phyloP scores from a whole-genome alignment of 2,888 invertebrate genomes.

The Calliphora vomitoria region DNA sequence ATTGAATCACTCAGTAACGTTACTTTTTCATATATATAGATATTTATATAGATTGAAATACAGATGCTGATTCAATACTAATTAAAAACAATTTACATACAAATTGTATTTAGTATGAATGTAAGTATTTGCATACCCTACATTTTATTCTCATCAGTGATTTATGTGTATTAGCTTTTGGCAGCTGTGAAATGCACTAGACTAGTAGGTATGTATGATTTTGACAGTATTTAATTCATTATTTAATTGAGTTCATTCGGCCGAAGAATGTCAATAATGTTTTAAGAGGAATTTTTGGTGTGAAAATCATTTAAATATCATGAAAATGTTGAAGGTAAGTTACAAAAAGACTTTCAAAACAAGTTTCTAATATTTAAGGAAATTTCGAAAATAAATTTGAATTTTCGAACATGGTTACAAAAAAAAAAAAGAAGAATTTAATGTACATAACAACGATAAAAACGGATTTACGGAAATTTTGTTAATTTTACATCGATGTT shows the following conservation, averaged over 20 bases:
- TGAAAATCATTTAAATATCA: too few relatives aligned
- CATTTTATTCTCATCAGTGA: slow-evolving; percentile 50
- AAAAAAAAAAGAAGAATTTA: too few relatives aligned
- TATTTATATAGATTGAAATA: not conserved
- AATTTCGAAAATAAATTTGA: too few relatives aligned
- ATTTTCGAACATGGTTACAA: too few relatives aligned
- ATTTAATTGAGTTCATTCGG: not conserved
- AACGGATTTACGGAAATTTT: too few relatives aligned
- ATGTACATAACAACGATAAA: too few relatives aligned
- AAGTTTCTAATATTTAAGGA: too few relatives aligned
- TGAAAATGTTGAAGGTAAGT: too few relatives aligned
- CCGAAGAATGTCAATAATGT: not conserved
- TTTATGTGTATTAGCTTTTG: slow-evolving; percentile 31
- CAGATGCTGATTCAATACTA: slow-evolving; percentile 55
- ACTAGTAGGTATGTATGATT: not conserved
- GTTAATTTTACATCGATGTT: too few relatives aligned
- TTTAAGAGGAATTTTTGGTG: not conserved
- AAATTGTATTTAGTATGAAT: slow-evolving; percentile 21
- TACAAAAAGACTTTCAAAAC: too few relatives aligned
- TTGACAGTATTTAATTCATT: not conserved
- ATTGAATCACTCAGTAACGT: too few relatives aligned
- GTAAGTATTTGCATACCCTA: slow-evolving; percentile 31
- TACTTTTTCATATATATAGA: too few relatives aligned
- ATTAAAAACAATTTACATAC: slow-evolving; percentile 66
- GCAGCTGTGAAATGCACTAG: not conserved